These are phyloP conservation scores for Melanotaenia parkinsoni DNA, from an alignment of 2,797 vertebrate genomes.

Conservation along the genomic window DNA sequence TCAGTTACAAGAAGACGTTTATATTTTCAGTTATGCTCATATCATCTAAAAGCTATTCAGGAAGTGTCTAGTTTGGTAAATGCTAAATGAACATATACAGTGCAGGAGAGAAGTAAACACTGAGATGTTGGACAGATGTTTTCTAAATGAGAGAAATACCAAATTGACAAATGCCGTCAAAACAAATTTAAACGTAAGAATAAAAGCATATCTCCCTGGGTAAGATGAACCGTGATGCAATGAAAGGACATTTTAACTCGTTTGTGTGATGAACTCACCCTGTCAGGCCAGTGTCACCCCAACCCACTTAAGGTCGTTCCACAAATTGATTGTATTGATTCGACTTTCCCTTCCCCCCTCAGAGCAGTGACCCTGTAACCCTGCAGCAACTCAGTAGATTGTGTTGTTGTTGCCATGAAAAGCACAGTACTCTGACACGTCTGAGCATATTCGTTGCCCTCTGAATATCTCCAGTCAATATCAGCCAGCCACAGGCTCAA, in stretches of 20 bases:
- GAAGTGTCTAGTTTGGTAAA: background rate
- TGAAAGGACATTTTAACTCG: background rate
- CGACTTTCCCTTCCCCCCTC: background rate
- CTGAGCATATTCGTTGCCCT: slow-evolving; percentile 1
- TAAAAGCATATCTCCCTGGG: background rate
- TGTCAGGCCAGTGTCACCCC: slow-evolving; percentile 2
- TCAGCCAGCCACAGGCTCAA: slow-evolving; percentile 10
- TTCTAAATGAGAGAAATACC: background rate
- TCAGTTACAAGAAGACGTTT: background rate
- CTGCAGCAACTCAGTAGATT: slow-evolving; percentile 10
- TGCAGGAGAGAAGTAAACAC: background rate
- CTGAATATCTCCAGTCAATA: slow-evolving; percentile 32
- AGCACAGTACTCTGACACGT: slow-evolving; percentile 35
- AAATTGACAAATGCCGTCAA: background rate
- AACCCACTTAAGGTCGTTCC: background rate
- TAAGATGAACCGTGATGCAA: background rate
- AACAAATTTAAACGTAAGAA: background rate
- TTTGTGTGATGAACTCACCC: background rate
- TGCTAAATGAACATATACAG: background rate
- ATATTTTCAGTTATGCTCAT: background rate
- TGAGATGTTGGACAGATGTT: background rate
- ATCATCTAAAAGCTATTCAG: background rate
- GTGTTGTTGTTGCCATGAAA: slow-evolving; percentile 25
- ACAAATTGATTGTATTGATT: slow-evolving; percentile 50
- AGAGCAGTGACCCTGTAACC: slow-evolving; percentile 9